Base-by-base conservation (phyloP, 1,140 invertebrate genomes). In the Pachyrhynchus sulphureomaculatus region DNA sequence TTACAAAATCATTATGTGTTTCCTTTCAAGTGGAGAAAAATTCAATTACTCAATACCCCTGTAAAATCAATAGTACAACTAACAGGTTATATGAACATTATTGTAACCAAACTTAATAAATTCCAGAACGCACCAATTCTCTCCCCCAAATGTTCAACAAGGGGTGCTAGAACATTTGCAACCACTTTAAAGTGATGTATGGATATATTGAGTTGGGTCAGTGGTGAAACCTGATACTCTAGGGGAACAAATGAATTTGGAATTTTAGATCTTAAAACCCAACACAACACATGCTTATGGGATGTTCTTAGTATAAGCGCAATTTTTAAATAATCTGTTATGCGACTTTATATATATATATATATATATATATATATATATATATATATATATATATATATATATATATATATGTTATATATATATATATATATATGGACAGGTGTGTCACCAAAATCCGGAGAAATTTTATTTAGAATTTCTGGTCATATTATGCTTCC, bases 241-340 rank as follows among this genome's bases (percentile, higher is more conserved):
- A 56, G 41, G 53, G 53, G 39, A 56, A 56, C 53, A 56, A n/a
- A 56, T 56, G 53, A 56, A 53, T 56, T 56, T 21, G 12, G n/a
- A 36, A 36, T 20, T 18, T 41, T 45, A 4, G 51, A 17, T 29
- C 51, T 54, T 39, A 18, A 53, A 29, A n/a, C 9, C 18, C 17
- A 36, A 52, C 13, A 34, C n/a, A 49, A 10, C 8, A 8, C 10
- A 5, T 23, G 20, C 12, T 24, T n/a, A 12, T 47, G 26, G 44
- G 44, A 23, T n/a, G n/a, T n/a, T n/a, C n/a, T 21, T 18, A 10
- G 12, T 12, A 10, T 17, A 10, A 24, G 8, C 12, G 12, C 8
- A 26, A 24, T 21, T 10, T 5, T 17, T 2, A 47, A 47, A 6
- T 9, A n/a, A 47, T 4, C 2, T 24, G 44, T n/a, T n/a, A n/a